Percentiles rank a stretch among this genome's conserved stretches.
phyloP scores from a whole-genome alignment of 2,888 invertebrate species.

The Ceramica pisi region DNA sequence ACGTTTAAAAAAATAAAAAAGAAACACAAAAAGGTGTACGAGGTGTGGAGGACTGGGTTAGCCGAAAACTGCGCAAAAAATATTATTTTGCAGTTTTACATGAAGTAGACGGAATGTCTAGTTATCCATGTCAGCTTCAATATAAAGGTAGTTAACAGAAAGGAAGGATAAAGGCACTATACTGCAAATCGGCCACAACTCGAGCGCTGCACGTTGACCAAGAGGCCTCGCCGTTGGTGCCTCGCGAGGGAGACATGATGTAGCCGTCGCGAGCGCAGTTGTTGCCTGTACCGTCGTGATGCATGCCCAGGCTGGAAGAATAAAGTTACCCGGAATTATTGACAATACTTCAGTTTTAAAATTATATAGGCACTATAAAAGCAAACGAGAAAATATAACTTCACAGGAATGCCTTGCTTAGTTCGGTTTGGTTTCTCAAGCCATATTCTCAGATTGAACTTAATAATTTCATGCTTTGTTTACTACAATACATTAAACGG shows the following conservation, averaged over 20 bases:
- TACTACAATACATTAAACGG: constrained; percentile 2
- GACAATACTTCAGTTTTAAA: neutral
- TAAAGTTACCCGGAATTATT: constrained; percentile 2
- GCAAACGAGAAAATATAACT: neutral
- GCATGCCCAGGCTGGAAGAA: constrained; percentile 94
- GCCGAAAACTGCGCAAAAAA: too few species aligned
- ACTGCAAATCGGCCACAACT: constrained; percentile 92
- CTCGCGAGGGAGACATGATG: constrained; percentile 95
- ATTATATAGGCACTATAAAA: neutral
- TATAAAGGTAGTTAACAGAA: constrained; percentile 26
- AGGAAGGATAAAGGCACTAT: constrained; percentile 65
- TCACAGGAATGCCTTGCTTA: neutral
- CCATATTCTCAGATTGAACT: neutral
- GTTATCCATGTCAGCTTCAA: neutral
- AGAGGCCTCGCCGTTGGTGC: constrained; percentile 94
- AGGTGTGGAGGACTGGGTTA: too few species aligned
- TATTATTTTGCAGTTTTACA: neutral
- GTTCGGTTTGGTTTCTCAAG: neutral
- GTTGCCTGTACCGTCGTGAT: constrained; percentile 94
- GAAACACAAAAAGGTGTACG: too few species aligned
- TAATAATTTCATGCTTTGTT: constrained; percentile 17
- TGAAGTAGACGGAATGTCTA: neutral
- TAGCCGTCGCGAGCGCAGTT: constrained; percentile 94
- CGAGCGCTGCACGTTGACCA: constrained; percentile 95
- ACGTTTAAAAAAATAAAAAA: too few species aligned